Evolutionary conservation across 2,113 vertebrate genomes (phyloP), one percentile per base, ranked within the genome.

Genomic region (Cryptoleucopteryx plumbea): DNA sequence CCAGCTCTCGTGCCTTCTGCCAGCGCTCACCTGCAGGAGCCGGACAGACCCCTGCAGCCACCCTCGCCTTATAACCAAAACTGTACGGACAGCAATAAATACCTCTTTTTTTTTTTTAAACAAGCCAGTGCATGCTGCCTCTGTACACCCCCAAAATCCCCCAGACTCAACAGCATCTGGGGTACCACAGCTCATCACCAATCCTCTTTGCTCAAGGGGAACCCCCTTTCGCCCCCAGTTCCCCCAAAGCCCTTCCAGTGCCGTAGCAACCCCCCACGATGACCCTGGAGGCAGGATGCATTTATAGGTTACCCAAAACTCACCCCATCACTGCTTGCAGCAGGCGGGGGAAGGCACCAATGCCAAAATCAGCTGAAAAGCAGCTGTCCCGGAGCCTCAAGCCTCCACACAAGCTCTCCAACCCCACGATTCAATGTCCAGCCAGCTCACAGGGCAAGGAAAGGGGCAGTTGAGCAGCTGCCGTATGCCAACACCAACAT

Each of bases 81-180:
- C 42, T 31, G 47, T 78, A 42, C 0, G 6, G 61, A 45, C 82
- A 91, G 66, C 85, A 86, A 84, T 94, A 81, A 95, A 96, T 25
- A 53, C 21, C 14, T 38, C 32, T 40, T 50, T 50, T 50, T 50
- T 50, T 47, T 77, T 84, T 88, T 56, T 18, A 22, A 70, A 59
- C 20, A 45, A 58, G 8, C 22, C 50, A 22, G 3, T 47, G 19
- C 0, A 1, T 72, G 56, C 52, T 87, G 62, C 58, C 47, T 93
- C 67, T 84, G 22, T 87, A 29, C 45, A 16, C 18, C 27, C 50
- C 10, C 19, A 19, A 23, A 11, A 21, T 4, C 31, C 17, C 21
- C 11, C 6, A 1, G 1, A 43, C 8, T 19, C 4, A 5, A 7
- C 12, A 2, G 8, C 22, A 43, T 15, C 61, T 8, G 17, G 19